Conservation (phyloP, 35 echinoderm and acorn worm species). For the Stichopus chloronotus region DNA sequence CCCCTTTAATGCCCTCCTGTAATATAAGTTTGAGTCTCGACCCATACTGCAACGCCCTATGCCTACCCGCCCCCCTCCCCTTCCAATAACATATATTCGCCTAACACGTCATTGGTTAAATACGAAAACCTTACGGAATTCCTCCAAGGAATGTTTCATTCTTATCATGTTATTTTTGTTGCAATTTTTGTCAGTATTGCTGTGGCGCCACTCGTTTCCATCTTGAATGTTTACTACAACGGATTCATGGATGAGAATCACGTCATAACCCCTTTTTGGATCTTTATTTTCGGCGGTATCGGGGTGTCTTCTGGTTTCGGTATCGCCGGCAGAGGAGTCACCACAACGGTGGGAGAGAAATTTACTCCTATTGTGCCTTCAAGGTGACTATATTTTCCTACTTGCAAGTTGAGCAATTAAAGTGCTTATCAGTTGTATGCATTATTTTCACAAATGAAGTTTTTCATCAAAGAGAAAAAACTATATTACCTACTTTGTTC, state of each 20-base stretch:
- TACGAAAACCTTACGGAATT: no score
- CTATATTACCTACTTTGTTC: background rate
- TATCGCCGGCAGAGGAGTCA: background rate
- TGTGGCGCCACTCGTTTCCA: background rate
- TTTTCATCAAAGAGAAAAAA: background rate
- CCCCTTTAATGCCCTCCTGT: no score
- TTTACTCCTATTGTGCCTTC: background rate
- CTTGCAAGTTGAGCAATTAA: background rate
- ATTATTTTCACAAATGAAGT: background rate
- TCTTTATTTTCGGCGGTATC: conserved; percentile 16
- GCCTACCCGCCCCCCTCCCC: no score
- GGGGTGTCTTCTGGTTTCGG: background rate
- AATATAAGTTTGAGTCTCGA: no score
- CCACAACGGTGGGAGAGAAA: background rate
- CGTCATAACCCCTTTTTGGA: background rate
- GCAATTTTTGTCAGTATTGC: background rate
- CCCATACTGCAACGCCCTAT: no score
- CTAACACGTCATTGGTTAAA: no score
- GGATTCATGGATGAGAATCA: no score
- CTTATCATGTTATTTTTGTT: no score
- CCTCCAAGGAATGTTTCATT: no score
- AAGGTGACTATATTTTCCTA: background rate
- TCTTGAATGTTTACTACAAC: conserved; percentile 7
- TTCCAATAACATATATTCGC: no score
- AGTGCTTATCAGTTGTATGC: background rate